A percentile compares a stretch with the other conserved stretches of the same genome.
Conservation (phyloP, 2,797 vertebrate genomes). For the Xerus rutilus region DNA sequence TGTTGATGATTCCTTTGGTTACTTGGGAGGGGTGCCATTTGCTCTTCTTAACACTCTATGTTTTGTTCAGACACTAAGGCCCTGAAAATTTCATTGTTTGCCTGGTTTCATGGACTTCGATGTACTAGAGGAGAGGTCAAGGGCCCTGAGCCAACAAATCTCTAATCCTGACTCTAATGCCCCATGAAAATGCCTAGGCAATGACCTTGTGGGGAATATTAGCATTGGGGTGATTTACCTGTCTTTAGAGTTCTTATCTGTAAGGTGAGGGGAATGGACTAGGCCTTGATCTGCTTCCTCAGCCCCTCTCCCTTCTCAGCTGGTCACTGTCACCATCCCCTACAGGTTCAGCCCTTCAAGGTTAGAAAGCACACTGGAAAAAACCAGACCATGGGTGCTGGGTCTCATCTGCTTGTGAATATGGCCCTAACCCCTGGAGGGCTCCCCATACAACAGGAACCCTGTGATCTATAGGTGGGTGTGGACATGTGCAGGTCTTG, state of each 20-base stretch:
- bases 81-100: background rate
- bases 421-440: background rate
- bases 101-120: background rate
- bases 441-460: background rate
- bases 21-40: background rate
- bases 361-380: background rate
- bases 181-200: background rate
- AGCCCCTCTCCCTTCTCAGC: too few species aligned
- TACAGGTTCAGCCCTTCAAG: background rate
- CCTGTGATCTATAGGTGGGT: background rate
- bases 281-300: background rate
- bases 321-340: background rate
- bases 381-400: background rate
- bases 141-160: background rate
- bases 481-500: background rate
- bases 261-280: background rate
- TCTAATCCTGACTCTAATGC: background rate
- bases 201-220: too few species aligned
- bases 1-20: background rate
- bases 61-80: background rate
- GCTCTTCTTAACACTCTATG: background rate
- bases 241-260: background rate
- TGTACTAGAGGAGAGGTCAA: background rate
- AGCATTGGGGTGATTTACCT: background rate
- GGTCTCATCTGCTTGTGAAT: background rate